Conservation (phyloP, 2,113 vertebrate species). For the Crotalus tigris region DNA sequence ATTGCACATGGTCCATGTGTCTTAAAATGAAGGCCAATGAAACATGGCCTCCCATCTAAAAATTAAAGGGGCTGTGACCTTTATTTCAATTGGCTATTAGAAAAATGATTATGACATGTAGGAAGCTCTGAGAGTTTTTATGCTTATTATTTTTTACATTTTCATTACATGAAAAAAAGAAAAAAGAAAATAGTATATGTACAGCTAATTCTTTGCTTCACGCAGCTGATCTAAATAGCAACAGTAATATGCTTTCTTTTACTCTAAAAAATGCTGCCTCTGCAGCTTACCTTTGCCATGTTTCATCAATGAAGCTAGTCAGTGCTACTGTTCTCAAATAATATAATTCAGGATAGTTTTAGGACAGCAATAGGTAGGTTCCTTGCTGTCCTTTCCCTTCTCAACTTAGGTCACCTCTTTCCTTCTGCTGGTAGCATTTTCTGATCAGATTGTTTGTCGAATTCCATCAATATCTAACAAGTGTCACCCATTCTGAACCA, state of each 20-base stretch:
- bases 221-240: not conserved
- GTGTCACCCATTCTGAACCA: not conserved
- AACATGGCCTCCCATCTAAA: not conserved
- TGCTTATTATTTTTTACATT: not conserved
- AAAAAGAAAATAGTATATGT: not conserved
- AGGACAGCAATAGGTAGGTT: not conserved
- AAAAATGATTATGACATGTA: slow-evolving; percentile 3
- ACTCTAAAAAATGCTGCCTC: not conserved
- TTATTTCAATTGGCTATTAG: not conserved
- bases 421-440: not conserved
- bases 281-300: not conserved
- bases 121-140: not conserved
- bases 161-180: not conserved
- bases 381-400: not conserved
- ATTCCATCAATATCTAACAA: not conserved
- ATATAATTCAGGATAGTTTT: not conserved
- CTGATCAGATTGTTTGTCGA: not conserved
- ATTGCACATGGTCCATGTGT: not conserved
- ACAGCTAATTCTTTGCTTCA: not conserved
- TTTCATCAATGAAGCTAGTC: not conserved
- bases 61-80: not conserved
- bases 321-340: not conserved
- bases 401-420: not conserved
- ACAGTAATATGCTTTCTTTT: not conserved
- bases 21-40: not conserved